phyloP scores from a whole-genome alignment of 2,113 vertebrate species.

The Hyaena hyaena region DNA sequence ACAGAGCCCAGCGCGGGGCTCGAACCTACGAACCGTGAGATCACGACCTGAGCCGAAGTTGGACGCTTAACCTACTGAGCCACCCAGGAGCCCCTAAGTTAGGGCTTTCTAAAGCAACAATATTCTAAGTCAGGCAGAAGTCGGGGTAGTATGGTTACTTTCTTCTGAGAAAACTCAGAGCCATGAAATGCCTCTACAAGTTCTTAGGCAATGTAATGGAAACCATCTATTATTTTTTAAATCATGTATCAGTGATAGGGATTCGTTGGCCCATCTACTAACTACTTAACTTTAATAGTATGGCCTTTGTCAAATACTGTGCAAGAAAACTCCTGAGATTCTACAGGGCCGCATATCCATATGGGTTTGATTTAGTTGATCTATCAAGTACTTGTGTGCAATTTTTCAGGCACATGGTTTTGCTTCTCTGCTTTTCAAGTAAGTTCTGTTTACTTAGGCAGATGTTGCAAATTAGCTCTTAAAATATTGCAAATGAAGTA shows the following conservation, averaged over 20 bases:
- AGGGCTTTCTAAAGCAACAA: not conserved
- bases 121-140: slow-evolving; percentile 22
- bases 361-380: slow-evolving; percentile 76
- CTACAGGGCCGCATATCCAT: slow-evolving; percentile 4
- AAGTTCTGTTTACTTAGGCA: slow-evolving; percentile 78
- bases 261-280: not conserved
- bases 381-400: slow-evolving; percentile 56
- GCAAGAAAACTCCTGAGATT: slow-evolving; percentile 49
- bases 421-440: slow-evolving; percentile 76
- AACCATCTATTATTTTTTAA: slow-evolving; percentile 46
- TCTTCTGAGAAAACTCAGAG: not conserved
- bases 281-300: slow-evolving; percentile 41
- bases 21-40: too few relatives aligned
- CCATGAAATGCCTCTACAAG: not conserved
- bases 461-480: slow-evolving; percentile 81
- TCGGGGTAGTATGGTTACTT: not conserved
- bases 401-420: slow-evolving; percentile 75
- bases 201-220: slow-evolving; percentile 5
- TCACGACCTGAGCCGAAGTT: too few relatives aligned
- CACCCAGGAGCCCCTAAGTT: not conserved
- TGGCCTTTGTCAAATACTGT: slow-evolving; percentile 35
- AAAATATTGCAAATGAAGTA: slow-evolving; percentile 81
- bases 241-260: not conserved
- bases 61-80: too few relatives aligned
- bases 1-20: too few relatives aligned